Base-by-base conservation (phyloP, 2,797 vertebrate genomes). In the Melanogrammus aeglefinus region DNA sequence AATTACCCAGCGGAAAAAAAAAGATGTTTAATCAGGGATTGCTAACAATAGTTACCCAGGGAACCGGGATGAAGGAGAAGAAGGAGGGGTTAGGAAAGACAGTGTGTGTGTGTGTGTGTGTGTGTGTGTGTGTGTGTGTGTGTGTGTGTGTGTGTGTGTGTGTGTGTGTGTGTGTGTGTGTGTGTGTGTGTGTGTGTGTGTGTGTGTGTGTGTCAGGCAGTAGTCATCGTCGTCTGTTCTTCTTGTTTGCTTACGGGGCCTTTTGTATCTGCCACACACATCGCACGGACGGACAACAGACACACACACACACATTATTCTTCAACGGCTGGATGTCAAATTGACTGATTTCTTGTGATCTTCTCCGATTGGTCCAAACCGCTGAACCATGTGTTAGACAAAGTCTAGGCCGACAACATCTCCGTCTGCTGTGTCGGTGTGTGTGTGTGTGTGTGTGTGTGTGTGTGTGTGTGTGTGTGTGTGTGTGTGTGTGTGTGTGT, bases 21-120 rank as follows among this genome's bases (percentile, higher is more conserved):
- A 79, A 78, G 85, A 82, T 91, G 90, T 92, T 92, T 91, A 91
- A 91, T 93, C 88, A 36, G 0, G 83, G 88, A 84, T 92, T 92
- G 90, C 90, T 91, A 85, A 86, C 80, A 91, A 92, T 90, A 82
- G 90, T 91, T 85, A 83, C 88, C 86, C 18, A 0, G 86, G 89
- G 89, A 87, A 93, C 85, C 78, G 89, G 87, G 87, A 86, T 77
- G 80, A 79, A 81, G 76, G 27, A 29, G 69, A 51, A 21, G 47
- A 4, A 16, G 47, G 1, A 44, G 14, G 12, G 39, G 39, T 2
- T 18, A 16, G 16, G 51, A 51, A 51, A 57, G 18, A 8, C 21
- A n/a, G 14, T 8, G 57, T 1, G 57, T 63, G 57, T 63, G 57
- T 63, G 57, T 27, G 57, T 66, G 57, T 27, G 57, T 10, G 57